phyloP scores from a whole-genome alignment of 2,888 invertebrate genomes.

The Cerastis rubricosa region DNA sequence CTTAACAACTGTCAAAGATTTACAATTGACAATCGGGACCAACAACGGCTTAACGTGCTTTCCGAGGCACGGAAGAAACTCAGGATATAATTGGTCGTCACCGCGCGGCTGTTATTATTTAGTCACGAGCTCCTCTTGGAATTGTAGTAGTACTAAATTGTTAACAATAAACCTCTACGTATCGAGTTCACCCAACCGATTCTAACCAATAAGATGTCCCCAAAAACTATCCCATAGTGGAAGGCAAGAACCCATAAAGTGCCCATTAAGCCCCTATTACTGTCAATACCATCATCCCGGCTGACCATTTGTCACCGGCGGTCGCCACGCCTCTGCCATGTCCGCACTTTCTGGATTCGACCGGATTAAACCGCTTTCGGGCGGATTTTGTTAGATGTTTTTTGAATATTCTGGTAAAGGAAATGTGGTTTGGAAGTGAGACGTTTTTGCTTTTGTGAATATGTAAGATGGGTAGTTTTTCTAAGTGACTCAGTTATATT shows the following conservation, averaged over 20 bases:
- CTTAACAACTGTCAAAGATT: too few species aligned
- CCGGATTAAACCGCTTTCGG: slow-evolving; percentile 67
- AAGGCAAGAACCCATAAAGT: slow-evolving; percentile 38
- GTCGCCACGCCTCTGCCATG: slow-evolving; percentile 76
- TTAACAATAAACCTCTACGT: background rate
- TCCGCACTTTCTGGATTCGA: slow-evolving; percentile 70
- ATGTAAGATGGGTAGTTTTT: slow-evolving; percentile 17
- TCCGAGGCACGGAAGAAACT: too few species aligned
- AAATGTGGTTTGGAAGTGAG: slow-evolving; percentile 23
- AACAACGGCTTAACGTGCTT: too few species aligned
- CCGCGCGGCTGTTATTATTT: too few species aligned
- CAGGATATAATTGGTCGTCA: too few species aligned
- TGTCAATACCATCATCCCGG: slow-evolving; percentile 79
- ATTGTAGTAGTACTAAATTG: background rate
- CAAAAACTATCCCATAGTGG: slow-evolving; percentile 32
- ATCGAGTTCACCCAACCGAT: slow-evolving; percentile 28
- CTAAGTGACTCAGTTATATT: background rate
- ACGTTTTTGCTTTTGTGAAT: slow-evolving; percentile 27
- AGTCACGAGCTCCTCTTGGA: too few species aligned
- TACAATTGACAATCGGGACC: too few species aligned
- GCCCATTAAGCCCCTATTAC: slow-evolving; percentile 75
- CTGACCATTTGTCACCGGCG: slow-evolving; percentile 80
- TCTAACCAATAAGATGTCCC: slow-evolving; percentile 40
- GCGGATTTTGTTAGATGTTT: slow-evolving; percentile 63
- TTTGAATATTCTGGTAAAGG: slow-evolving; percentile 45